Evolutionary conservation across 2,888 invertebrate genomes (phyloP).

Genomic region (Sycophila texana): DNA sequence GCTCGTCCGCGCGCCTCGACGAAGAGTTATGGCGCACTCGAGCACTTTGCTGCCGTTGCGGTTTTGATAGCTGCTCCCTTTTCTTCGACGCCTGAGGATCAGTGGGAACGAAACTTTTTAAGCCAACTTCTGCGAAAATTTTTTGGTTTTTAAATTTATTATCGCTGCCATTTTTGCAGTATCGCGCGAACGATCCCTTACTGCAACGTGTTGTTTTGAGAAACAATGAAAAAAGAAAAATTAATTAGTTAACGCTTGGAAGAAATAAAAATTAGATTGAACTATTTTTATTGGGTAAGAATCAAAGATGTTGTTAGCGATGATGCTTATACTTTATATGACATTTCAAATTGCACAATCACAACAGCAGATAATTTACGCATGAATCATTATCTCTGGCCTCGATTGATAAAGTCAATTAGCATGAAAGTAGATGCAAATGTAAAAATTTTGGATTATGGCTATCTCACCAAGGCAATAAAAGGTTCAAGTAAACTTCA

Average conservation of each 20-base stretch:
- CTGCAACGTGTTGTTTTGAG: too few relatives aligned
- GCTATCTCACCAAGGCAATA: neutral
- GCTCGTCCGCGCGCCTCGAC: slow-evolving; percentile 2
- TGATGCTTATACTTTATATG: slow-evolving; percentile 9
- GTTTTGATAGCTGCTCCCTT: neutral
- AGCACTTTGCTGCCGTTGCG: slow-evolving; percentile 21
- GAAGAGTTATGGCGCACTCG: slow-evolving; percentile 45
- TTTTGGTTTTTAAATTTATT: neutral
- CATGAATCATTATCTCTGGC: slow-evolving; percentile 33
- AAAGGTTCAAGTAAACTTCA: neutral
- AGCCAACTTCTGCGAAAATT: neutral
- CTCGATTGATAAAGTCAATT: slow-evolving; percentile 36
- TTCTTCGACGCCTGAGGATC: neutral
- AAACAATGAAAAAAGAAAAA: too few relatives aligned
- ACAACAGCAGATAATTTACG: slow-evolving; percentile 14
- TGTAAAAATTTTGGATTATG: slow-evolving; percentile 1
- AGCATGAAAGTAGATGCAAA: neutral
- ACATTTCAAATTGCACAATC: slow-evolving; percentile 24
- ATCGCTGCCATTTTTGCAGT: too few relatives aligned
- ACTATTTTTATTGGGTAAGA: neutral
- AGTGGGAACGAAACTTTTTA: slow-evolving; percentile 37
- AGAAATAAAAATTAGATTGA: neutral
- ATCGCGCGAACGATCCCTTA: too few relatives aligned
- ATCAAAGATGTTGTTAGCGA: slow-evolving; percentile 11
- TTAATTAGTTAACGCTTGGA: too few relatives aligned